These are phyloP conservation scores for Mormyrops boulengeri DNA, from an alignment of 2,797 vertebrate genomes.

Conservation along the genomic window DNA sequence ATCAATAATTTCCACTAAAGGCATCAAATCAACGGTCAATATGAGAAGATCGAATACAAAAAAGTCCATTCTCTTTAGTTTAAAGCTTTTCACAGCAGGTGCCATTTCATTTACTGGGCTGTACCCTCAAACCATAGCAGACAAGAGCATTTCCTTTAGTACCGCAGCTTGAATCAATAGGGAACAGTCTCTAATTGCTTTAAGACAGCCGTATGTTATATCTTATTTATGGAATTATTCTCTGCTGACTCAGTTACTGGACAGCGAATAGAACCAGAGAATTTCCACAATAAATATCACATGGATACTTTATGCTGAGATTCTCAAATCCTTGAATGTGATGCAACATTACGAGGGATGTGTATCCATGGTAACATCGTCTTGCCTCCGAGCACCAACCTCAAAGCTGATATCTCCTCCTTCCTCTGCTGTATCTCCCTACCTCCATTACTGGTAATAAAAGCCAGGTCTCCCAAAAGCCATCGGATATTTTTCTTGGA, in stretches of 20 bases:
- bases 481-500: background rate
- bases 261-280: background rate
- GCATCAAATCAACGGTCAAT: background rate
- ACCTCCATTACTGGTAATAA: background rate
- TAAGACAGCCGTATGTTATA: background rate
- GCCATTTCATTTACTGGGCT: constrained; percentile 24
- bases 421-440: background rate
- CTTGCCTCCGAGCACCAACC: constrained; percentile 12
- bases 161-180: background rate
- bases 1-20: background rate
- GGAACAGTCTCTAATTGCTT: background rate
- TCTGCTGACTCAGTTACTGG: background rate
- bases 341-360: constrained; percentile 17
- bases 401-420: background rate
- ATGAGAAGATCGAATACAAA: background rate
- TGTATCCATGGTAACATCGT: constrained; percentile 29
- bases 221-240: constrained; percentile 13
- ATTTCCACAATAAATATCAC: background rate
- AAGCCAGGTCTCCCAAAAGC: background rate
- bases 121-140: constrained; percentile 5
- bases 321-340: constrained; percentile 14
- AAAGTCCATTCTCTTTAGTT: constrained; percentile 16
- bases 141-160: background rate
- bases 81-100: constrained; percentile 35
- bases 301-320: constrained; percentile 9